These are phyloP conservation scores for Malacosoma neustria DNA, from an alignment of 2,888 invertebrate genomes.

Conservation along the genomic window DNA sequence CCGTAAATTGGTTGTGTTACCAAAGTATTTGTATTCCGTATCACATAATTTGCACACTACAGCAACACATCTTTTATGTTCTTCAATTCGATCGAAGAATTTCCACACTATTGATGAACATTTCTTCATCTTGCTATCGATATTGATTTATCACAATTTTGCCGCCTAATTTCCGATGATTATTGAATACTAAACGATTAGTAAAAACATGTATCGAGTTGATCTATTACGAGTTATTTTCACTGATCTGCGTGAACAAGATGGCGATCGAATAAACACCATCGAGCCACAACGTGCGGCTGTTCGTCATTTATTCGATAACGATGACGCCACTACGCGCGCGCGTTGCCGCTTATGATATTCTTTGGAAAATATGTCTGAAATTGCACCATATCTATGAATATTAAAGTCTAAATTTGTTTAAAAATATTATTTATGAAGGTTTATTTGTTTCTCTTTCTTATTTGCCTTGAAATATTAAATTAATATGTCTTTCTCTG, in stretches of 20 bases:
- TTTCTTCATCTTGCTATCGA: constrained; percentile 52
- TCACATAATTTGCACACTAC: constrained; percentile 68
- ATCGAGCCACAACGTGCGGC: constrained; percentile 30
- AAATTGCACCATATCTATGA: not conserved
- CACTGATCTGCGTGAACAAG: constrained; percentile 24
- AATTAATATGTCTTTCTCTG: constrained; percentile 6
- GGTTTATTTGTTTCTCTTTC: constrained; percentile 9
- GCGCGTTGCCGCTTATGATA: constrained; percentile 5
- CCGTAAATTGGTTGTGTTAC: constrained; percentile 62
- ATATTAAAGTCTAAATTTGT: accelerated
- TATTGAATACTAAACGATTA: constrained; percentile 40
- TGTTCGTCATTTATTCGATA: constrained; percentile 36
- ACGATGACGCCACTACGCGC: constrained; percentile 13
- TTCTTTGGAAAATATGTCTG: constrained; percentile 2
- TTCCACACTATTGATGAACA: constrained; percentile 60
- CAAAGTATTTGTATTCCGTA: constrained; percentile 60
- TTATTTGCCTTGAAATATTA: not conserved
- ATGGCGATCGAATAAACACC: constrained; percentile 50
- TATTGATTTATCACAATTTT: constrained; percentile 34
- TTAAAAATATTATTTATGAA: constrained; percentile 6
- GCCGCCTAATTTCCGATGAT: constrained; percentile 38
- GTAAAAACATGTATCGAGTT: constrained; percentile 46
- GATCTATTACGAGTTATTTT: constrained; percentile 33
- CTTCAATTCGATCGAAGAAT: constrained; percentile 56
- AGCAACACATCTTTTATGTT: constrained; percentile 45